Base-by-base conservation (phyloP, 2,888 invertebrate species). In the Stomorhina lunata region DNA sequence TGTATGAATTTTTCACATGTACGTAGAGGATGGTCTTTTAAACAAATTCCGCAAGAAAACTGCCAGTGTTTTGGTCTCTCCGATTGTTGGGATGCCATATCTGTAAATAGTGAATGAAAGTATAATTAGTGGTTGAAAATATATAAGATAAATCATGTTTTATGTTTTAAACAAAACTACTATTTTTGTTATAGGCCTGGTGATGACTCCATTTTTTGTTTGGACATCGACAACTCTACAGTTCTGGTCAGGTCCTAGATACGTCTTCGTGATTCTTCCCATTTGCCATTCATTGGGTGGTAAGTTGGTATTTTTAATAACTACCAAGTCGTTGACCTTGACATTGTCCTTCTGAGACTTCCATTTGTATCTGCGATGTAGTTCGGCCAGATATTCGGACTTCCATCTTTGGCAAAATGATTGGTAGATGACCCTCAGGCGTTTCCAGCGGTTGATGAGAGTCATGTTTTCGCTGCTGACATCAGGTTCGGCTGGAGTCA, bases 301-400 rank as follows among this genome's bases (percentile, higher is more conserved):
- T 6, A 81, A 34, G 9, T 57, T 77, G 6, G 72, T 73, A 4
- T 71, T 73, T n/a, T 71, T 63, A 20, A 80, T 71, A 2, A 80
- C 72, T 0, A 80, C 63, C 5, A 77, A 10, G 37, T 77, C 77
- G 22, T 68, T 45, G 10, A 57, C 32, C 6, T 29, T 40, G 2
- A 71, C 15, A 37, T 80, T 69, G 6, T 37, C 43, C 17, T 69
- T 4, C 15, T 53, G 55, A 12, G 15, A 10, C 17, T 84, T 76
- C 59, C 79, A 81, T 63, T 81, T 81, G 15, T 57, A 59, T n/a
- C 71, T n/a, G 25, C 78, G 65, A 40, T 80, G 48, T 9, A 83
- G 12, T 37, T 80, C 73, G 0, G 27, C 45, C 0, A 79, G 34
- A 45, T 81, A 75, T 7, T 55, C 65, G 4, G n/a, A n/a, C n/a